Base-by-base conservation (phyloP, 1,140 invertebrate genomes). In the Papilio glaucus region DNA sequence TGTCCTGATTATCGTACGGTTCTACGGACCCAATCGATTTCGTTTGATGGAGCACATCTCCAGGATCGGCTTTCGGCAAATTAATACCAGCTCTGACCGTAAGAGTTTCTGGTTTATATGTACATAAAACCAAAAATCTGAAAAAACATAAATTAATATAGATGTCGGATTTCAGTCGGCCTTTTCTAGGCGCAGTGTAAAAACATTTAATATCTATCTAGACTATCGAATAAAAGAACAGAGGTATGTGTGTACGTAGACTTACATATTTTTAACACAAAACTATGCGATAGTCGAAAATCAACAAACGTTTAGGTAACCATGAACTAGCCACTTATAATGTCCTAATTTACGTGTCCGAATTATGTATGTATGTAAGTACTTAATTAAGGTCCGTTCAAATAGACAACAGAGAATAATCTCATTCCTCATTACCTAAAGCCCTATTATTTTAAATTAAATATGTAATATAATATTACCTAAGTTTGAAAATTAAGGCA, bases 41-140 rank as follows among this genome's bases (percentile, higher is more conserved):
- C 1, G 87, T 86, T 10, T 89, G 85, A 53, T 88, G 77, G 4
- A 93, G 79, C 63, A 93, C 89, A 49, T 93, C 91, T 4, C 88
- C 89, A 12, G 91, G 91, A 33, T 91, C 93, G 12, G 92, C 91
- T 41, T 94, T 95, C 0, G 95, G 95, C 53, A 96, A 87, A 61
- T 95, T 95, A 39, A 96, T 95, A 15, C 96, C 96, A 24, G 96
- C 96, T 72, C 96, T 93, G 9, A 97, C 96, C 0, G 96, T 96
- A 71, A 97, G 93, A 7, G 96, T 96, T 86, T 97, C 96, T 3
- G 96, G 96, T 77, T 96, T 95, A 80, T 96, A 97, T 18, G 96
- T 96, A 79, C 96, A 97, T 6, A 97, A 93, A 0, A 97, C 96
- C 37, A 97, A 89, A 85, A 97, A 97, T 78, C 94, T 95, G 79